Base-by-base conservation (phyloP, 2,113 vertebrate species). In the Casuarius casuarius region DNA sequence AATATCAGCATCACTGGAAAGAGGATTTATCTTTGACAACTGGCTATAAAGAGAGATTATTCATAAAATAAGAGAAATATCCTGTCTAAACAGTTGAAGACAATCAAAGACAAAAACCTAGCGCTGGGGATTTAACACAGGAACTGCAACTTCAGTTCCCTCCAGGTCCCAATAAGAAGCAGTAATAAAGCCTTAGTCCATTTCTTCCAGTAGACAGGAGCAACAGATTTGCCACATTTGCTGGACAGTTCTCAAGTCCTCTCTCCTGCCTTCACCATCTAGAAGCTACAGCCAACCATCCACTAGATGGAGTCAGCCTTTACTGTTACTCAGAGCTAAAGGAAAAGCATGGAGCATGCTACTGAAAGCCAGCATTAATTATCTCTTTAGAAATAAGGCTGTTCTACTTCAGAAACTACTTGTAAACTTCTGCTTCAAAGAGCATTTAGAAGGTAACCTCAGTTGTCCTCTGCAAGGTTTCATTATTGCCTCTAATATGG, bases 171-270 rank as follows among this genome's bases (percentile, higher is more conserved):
- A 62, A 1, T 11, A 67, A 42, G 12, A 28, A 76, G 10, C 19
- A 10, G 16, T 1, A 49, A 20, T 33, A 5, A 46, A 59, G 22
- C 6, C 33, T 61, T 2, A 58, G 16, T 5, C 4, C 1, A 4
- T n/a, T 38, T 33, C 12, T 61, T 35, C 8, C n/a, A 28, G 11
- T 10, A 11, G 23, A 73, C 23, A 10, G 28, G 8, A 59, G 18
- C 10, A 59, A 59, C 56, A 58, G 31, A 58, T 18, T 58, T 31
- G 15, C 31, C 56, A 12, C 31, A 4, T 63, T 52, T 54, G 48
- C 65, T 14, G 4, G 38, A 25, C 8, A 28, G 70, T 35, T 46
- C 21, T 2, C 29, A 18, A 58, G 42, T 25, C 18, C 56, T 33
- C 10, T 35, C 35, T 52, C 25, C 7, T 22, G 12, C 3, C 8